Conservation (phyloP, 2,888 invertebrate species). For the Archaeoteleia sp. region DNA sequence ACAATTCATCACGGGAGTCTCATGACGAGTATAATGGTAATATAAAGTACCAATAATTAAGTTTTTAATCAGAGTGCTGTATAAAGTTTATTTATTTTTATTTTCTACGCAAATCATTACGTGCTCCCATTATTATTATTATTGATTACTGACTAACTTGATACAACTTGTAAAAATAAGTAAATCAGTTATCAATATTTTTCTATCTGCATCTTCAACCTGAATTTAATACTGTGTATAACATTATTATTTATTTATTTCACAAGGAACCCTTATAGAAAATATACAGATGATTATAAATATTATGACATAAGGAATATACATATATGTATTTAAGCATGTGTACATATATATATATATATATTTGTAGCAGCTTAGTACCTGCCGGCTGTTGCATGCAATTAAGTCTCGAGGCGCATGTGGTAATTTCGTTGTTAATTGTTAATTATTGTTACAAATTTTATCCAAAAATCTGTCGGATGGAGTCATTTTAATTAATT, state of each 20-base stretch:
- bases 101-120: no score
- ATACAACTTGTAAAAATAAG: no score
- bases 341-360: background rate
- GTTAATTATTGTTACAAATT: constrained; percentile 53
- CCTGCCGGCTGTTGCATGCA: constrained; percentile 65
- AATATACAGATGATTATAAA: constrained; percentile 36
- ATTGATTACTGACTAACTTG: no score
- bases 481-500: constrained; percentile 44
- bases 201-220: no score
- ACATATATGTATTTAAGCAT: constrained; percentile 2
- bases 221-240: constrained; percentile 13
- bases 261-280: constrained; percentile 10
- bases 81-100: no score
- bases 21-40: constrained; percentile 9
- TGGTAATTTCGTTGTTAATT: constrained; percentile 69
- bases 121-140: no score
- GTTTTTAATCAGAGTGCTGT: background rate
- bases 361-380: constrained; percentile 14
- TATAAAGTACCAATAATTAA: constrained; percentile 13
- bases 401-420: constrained; percentile 66
- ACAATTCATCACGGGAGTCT: constrained; percentile 14
- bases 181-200: no score
- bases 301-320: constrained; percentile 22
- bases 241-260: constrained; percentile 25
- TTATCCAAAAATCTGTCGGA: constrained; percentile 39